Percentiles rank a stretch among this genome's conserved stretches.
Conservation (phyloP, 1,140 invertebrate genomes). For the Drosophila arawakana region DNA sequence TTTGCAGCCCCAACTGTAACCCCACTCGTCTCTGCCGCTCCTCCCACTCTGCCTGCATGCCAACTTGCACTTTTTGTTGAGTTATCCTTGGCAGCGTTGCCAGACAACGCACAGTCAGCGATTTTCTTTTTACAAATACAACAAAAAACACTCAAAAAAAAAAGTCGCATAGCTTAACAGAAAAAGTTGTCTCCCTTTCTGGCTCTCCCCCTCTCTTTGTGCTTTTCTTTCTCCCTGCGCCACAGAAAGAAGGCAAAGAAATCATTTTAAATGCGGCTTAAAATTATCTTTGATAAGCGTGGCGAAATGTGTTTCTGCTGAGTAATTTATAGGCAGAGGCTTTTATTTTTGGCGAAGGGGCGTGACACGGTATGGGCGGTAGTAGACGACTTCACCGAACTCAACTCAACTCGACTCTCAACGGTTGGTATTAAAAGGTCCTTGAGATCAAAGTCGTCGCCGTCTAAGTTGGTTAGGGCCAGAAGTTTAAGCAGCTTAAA, state of each 20-base stretch:
- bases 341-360: background rate
- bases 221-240: background rate
- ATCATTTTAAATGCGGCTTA: constrained; percentile 79
- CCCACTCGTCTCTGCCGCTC: background rate
- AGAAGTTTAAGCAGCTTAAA: constrained; percentile 52
- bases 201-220: background rate
- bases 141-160: constrained; percentile 6
- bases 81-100: constrained; percentile 52
- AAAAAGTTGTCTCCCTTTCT: constrained; percentile 29
- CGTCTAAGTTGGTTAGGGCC: constrained; percentile 47
- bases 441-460: constrained; percentile 49
- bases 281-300: constrained; percentile 78
- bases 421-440: constrained; percentile 36
- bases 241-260: constrained; percentile 62
- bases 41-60: background rate
- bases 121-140: constrained; percentile 18
- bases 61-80: constrained; percentile 50
- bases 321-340: constrained; percentile 51
- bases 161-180: constrained; percentile 52
- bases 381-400: background rate
- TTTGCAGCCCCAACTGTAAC: background rate
- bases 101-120: constrained; percentile 76
- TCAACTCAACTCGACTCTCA: constrained; percentile 7
- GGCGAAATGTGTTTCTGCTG: constrained; percentile 61
- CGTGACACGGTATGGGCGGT: background rate